phyloP scores from a whole-genome alignment of 1,140 invertebrate genomes.

The Proctacanthus coquilletti region DNA sequence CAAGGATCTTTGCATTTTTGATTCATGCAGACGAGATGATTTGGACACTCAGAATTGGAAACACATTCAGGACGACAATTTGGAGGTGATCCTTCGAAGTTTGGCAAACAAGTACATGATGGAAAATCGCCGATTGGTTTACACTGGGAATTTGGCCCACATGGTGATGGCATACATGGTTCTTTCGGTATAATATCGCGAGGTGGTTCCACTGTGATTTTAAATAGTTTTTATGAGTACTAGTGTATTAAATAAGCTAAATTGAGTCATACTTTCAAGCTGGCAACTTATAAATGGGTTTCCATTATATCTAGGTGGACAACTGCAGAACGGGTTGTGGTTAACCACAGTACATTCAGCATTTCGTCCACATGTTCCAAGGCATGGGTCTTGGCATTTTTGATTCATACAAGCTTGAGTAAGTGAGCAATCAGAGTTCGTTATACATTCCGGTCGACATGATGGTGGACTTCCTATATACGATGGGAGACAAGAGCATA shows the following conservation, averaged over 20 bases:
- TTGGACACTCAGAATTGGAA: constrained; percentile 38
- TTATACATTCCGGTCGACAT: constrained; percentile 65
- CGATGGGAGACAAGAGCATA: constrained; percentile 42
- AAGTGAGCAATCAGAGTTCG: constrained; percentile 65
- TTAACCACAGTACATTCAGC: constrained; percentile 66
- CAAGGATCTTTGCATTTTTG: constrained; percentile 43
- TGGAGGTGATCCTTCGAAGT: constrained; percentile 42
- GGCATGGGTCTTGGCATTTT: constrained; percentile 54
- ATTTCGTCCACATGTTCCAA: constrained; percentile 54
- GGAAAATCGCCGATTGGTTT: constrained; percentile 42
- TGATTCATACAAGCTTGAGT: constrained; percentile 61
- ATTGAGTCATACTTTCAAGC: constrained; percentile 27
- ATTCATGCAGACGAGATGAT: constrained; percentile 35
- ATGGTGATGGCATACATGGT: constrained; percentile 55
- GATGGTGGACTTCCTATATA: constrained; percentile 54
- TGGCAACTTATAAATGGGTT: constrained; percentile 65
- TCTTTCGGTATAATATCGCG: constrained; percentile 27
- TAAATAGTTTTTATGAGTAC: constrained; percentile 34
- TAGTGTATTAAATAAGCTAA: constrained; percentile 31
- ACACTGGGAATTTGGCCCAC: constrained; percentile 58
- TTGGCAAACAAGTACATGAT: constrained; percentile 48
- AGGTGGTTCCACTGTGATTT: constrained; percentile 13
- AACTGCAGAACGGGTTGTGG: constrained; percentile 66
- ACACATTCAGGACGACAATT: constrained; percentile 43
- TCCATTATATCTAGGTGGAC: constrained; percentile 58